A percentile compares a stretch with the other conserved stretches of the same genome.
Evolutionary conservation across 1,140 invertebrate genomes (phyloP).

Genomic region (Mamestra configurata): DNA sequence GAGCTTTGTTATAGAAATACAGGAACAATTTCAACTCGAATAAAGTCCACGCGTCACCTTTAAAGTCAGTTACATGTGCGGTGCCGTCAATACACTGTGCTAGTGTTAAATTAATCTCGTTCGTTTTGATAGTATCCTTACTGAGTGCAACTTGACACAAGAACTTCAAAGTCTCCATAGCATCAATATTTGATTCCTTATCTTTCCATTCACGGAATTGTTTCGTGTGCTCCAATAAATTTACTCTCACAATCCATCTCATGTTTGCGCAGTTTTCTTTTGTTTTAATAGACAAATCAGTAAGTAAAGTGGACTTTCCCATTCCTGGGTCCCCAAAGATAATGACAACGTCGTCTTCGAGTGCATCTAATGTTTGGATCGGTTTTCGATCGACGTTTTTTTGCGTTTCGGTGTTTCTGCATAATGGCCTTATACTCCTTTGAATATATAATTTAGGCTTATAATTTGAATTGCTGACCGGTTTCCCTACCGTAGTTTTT

Average conservation of each 20-base stretch:
- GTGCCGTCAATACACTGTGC: background rate
- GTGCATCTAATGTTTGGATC: no score
- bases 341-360: background rate
- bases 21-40: constrained; percentile 33
- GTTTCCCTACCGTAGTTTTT: background rate
- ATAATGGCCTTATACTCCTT: no score
- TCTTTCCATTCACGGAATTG: background rate
- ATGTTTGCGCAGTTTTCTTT: background rate
- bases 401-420: no score
- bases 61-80: background rate
- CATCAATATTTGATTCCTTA: background rate
- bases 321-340: background rate
- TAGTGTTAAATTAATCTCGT: background rate
- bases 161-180: background rate
- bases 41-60: background rate
- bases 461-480: background rate
- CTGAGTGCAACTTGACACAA: background rate
- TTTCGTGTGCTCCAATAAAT: background rate
- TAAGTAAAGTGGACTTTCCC: constrained; percentile 11
- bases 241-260: constrained; percentile 12
- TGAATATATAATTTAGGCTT: background rate
- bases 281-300: background rate
- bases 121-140: background rate
- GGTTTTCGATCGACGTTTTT: no score
- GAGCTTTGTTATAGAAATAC: background rate